Conservation (phyloP, 2,888 invertebrate species). For the Syrphus vitripennis region DNA sequence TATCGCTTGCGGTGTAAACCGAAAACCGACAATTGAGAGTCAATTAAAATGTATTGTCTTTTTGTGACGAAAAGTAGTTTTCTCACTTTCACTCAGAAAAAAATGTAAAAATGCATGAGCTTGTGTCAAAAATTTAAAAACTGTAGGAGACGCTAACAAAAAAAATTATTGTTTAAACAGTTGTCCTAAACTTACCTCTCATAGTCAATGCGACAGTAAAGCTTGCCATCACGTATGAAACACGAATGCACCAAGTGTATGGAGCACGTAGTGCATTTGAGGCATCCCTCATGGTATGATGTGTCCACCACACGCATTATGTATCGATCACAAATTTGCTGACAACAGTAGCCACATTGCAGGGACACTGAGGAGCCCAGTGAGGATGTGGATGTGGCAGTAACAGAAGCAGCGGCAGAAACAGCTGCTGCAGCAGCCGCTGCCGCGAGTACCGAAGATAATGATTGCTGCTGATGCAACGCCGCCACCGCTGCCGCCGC, state of each 20-base stretch:
- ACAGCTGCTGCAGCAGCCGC: conserved; percentile 57
- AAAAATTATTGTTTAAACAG: neutral
- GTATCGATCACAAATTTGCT: conserved; percentile 88
- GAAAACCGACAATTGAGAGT: too few relatives aligned
- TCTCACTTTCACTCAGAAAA: too few relatives aligned
- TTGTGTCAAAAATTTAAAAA: too few relatives aligned
- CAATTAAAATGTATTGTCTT: too few relatives aligned
- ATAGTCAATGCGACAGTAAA: conserved; percentile 90
- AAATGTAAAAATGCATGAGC: too few relatives aligned
- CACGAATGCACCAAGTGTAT: conserved; percentile 88
- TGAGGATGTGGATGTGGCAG: conserved; percentile 54
- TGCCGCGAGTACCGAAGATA: conserved; percentile 65
- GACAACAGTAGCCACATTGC: conserved; percentile 86
- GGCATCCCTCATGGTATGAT: conserved; percentile 89
- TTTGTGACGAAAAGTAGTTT: too few relatives aligned
- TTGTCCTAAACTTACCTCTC: conserved; percentile 84
- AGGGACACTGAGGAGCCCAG: conserved; percentile 64
- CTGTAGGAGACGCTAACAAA: too few relatives aligned
- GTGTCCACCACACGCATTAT: conserved; percentile 88
- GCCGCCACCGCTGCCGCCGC: neutral
- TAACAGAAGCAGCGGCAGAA: conserved; percentile 58
- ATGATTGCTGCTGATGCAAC: conserved; percentile 57
- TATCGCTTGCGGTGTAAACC: too few relatives aligned
- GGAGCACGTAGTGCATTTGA: conserved; percentile 89
- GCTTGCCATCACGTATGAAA: conserved; percentile 87